Percentiles rank a stretch among this genome's conserved stretches.
Evolutionary conservation across 2,113 vertebrate genomes (phyloP).

Genomic region (Fulica atra): DNA sequence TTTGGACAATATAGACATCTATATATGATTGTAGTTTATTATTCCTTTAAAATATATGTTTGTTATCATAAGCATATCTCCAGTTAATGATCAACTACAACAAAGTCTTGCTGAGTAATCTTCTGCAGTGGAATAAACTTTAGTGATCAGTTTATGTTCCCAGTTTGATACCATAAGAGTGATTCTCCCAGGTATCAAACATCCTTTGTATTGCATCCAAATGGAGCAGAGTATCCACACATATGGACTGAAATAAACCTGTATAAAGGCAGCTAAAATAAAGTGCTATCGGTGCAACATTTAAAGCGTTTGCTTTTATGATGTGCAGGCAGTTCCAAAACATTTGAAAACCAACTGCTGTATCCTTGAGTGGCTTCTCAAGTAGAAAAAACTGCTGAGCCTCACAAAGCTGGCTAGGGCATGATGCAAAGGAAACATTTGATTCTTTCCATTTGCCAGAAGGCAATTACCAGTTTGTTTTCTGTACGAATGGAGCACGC

Average conservation of each 20-base stretch:
- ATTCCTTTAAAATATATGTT: not conserved
- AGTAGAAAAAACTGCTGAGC: not conserved
- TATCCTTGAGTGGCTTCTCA: not conserved
- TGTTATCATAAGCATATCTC: not conserved
- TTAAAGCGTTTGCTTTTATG: not conserved
- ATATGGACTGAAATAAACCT: not conserved
- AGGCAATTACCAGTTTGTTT: not conserved
- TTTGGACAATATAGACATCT: not conserved
- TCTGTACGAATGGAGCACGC: not conserved
- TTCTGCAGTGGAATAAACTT: not conserved
- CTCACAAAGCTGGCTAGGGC: not conserved
- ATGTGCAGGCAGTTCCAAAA: not conserved
- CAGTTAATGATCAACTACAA: not conserved
- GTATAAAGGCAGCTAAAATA: not conserved
- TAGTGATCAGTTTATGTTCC: not conserved
- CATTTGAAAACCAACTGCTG: constrained; percentile 1
- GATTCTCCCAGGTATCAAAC: not conserved
- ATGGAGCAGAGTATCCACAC: not conserved
- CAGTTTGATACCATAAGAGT: not conserved
- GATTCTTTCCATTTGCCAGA: not conserved
- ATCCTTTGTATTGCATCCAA: not conserved
- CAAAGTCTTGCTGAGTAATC: not conserved
- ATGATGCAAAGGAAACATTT: not conserved
- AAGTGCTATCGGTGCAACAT: not conserved
- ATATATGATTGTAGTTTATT: not conserved